Percentiles rank a stretch among this genome's conserved stretches.
These are phyloP conservation scores for Charina bottae DNA, from an alignment of 2,113 vertebrate genomes.

Conservation along the genomic window DNA sequence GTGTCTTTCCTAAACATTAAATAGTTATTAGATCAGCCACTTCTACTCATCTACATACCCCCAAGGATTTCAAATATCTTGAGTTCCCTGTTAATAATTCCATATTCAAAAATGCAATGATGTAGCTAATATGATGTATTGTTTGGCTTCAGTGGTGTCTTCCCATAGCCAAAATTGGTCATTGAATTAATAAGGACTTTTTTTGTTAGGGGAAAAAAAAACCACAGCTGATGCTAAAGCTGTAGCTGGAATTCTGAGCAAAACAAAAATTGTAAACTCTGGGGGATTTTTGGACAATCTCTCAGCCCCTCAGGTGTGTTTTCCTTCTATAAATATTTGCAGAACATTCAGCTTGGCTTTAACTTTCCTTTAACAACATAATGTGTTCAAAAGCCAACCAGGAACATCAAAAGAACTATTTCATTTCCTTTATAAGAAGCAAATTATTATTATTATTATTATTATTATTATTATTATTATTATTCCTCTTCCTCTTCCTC, in stretches of 20 bases:
- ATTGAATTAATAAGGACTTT: background rate
- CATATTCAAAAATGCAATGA: background rate
- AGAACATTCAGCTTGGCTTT: background rate
- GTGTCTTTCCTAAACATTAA: background rate
- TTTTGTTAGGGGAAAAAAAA: background rate
- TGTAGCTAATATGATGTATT: background rate
- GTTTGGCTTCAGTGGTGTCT: background rate
- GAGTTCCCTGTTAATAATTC: background rate
- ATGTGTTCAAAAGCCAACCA: background rate
- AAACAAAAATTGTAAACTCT: background rate
- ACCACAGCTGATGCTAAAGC: background rate
- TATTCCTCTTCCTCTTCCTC: too few relatives aligned
- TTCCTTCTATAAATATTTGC: constrained; percentile 8
- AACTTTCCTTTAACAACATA: constrained; percentile 3
- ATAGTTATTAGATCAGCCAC: background rate
- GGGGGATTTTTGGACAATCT: background rate
- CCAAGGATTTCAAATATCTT: background rate
- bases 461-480: too few relatives aligned
- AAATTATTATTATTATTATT: too few relatives aligned
- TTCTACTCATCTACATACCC: background rate
- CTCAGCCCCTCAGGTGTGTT: background rate
- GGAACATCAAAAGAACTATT: constrained; percentile 15
- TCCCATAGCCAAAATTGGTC: background rate
- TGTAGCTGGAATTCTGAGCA: background rate
- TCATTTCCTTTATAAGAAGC: constrained; percentile 2